Percentiles rank a stretch among this genome's conserved stretches.
Conservation (phyloP, 2,797 vertebrate genomes). For the Borostomias antarcticus region DNA sequence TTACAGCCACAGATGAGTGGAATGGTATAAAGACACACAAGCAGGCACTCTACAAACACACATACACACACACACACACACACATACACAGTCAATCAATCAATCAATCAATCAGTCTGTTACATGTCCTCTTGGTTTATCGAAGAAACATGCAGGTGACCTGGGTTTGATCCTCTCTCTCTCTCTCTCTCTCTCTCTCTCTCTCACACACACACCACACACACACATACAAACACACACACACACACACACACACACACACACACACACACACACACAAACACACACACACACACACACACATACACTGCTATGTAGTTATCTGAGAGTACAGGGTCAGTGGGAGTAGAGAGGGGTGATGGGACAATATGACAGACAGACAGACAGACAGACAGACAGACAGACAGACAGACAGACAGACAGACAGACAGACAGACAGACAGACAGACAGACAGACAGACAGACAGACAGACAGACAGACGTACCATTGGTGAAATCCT, state of each 20-base stretch:
- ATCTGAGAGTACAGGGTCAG: background rate
- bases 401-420: slow-evolving; percentile 1
- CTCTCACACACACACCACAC: no score
- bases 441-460: background rate
- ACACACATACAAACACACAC: no score
- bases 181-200: no score
- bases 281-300: slow-evolving; percentile 11
- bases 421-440: slow-evolving; percentile 10
- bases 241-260: no score
- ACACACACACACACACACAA: no score
- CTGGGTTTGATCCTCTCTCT: no score
- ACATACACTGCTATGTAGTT: background rate
- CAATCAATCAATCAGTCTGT: no score
- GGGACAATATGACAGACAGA: background rate
- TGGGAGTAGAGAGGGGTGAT: background rate
- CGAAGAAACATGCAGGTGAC: no score
- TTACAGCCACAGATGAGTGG: slow-evolving; percentile 69
- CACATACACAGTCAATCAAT: no score
- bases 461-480: slow-evolving; percentile 10
- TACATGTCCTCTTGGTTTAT: no score
- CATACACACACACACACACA: slow-evolving; percentile 9
- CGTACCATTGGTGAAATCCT: slow-evolving; percentile 7
- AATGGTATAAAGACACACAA: background rate
- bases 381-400: slow-evolving; percentile 9
- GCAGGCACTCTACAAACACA: slow-evolving; percentile 1